These are phyloP conservation scores for Melipona bicolor DNA, from an alignment of 2,888 invertebrate species.

Conservation along the genomic window DNA sequence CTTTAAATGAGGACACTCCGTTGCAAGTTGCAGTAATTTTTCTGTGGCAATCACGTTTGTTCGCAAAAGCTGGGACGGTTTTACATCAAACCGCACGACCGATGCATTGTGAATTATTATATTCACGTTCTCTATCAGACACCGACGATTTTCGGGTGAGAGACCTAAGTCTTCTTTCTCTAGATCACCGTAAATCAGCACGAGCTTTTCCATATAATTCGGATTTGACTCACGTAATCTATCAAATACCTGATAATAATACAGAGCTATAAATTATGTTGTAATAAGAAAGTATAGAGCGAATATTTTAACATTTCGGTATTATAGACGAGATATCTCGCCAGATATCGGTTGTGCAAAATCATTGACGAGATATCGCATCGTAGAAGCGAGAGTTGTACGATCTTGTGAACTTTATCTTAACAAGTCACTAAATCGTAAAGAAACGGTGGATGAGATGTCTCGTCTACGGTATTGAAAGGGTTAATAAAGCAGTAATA, in stretches of 20 bases:
- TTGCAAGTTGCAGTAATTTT: slow-evolving; percentile 72
- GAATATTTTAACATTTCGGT: no score
- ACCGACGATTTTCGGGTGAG: slow-evolving; percentile 56
- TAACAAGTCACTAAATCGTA: no score
- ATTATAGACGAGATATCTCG: background rate
- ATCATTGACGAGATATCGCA: no score
- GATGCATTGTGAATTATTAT: slow-evolving; percentile 76
- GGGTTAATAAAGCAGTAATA: no score
- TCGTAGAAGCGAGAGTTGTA: no score
- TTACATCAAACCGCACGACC: slow-evolving; percentile 59
- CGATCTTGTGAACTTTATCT: no score
- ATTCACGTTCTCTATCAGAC: slow-evolving; percentile 62
- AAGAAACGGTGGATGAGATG: no score
- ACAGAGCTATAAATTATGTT: background rate
- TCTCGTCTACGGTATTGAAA: no score
- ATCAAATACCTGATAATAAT: slow-evolving; percentile 71
- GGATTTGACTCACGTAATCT: slow-evolving; percentile 55
- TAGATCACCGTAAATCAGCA: slow-evolving; percentile 69
- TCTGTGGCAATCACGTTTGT: slow-evolving; percentile 73
- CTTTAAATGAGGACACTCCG: slow-evolving; percentile 66
- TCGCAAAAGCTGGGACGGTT: slow-evolving; percentile 57
- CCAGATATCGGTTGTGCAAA: no score
- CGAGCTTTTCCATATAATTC: slow-evolving; percentile 65
- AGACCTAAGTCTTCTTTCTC: slow-evolving; percentile 64
- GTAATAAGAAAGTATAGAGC: background rate